These are phyloP conservation scores for Eudyptes chrysolophus DNA, from an alignment of 2,113 vertebrate genomes.

Conservation along the genomic window DNA sequence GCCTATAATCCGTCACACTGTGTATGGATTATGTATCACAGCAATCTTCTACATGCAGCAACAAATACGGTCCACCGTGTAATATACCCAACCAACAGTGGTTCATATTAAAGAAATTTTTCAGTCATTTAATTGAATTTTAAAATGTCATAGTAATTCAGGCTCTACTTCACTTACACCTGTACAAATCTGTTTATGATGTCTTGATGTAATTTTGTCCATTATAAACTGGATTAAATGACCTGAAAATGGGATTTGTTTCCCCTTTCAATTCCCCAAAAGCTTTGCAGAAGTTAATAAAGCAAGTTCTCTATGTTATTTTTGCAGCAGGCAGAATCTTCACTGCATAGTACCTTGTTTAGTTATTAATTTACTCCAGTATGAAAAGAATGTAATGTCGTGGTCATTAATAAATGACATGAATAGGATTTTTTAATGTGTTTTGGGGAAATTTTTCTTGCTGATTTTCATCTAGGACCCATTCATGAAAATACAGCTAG, in stretches of 20 bases:
- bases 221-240: slow-evolving; percentile 20
- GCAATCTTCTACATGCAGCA: background rate
- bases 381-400: background rate
- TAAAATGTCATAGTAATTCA: background rate
- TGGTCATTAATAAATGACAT: background rate
- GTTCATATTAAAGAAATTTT: slow-evolving; percentile 31
- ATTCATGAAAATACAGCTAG: background rate
- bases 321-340: background rate
- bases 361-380: background rate
- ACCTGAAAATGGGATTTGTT: background rate
- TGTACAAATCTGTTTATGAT: slow-evolving; percentile 46
- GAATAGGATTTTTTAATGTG: background rate
- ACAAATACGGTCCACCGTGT: background rate
- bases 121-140: slow-evolving; percentile 51
- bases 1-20: background rate
- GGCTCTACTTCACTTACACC: slow-evolving; percentile 35
- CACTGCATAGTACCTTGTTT: background rate
- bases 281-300: slow-evolving; percentile 29
- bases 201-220: slow-evolving; percentile 17
- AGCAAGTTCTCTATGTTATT: background rate
- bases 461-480: background rate
- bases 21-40: background rate
- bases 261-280: background rate
- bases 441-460: background rate
- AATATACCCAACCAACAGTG: background rate